phyloP scores from a whole-genome alignment of 2,888 invertebrate species.

The Macaria notata region DNA sequence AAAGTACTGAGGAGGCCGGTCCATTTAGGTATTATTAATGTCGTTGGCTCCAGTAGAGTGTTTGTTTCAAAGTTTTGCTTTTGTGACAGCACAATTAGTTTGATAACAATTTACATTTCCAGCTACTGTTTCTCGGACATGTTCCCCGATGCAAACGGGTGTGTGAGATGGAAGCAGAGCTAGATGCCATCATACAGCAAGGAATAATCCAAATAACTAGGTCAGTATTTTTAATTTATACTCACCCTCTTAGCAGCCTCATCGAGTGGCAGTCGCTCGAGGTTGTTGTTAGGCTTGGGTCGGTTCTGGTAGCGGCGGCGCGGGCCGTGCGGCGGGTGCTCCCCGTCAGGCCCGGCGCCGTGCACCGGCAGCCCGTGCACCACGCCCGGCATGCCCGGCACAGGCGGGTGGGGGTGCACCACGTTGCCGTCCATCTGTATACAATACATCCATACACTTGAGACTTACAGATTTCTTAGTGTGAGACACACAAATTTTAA shows the following conservation, averaged over 20 bases:
- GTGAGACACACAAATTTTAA: too few species aligned
- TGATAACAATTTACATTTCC: too few species aligned
- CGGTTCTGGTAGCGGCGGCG: constrained; percentile 72
- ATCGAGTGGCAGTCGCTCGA: constrained; percentile 84
- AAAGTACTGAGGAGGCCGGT: too few species aligned
- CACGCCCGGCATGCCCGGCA: constrained; percentile 63
- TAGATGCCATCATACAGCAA: constrained; percentile 94
- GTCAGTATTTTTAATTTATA: too few species aligned
- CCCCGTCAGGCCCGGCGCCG: constrained; percentile 69
- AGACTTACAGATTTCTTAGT: too few species aligned
- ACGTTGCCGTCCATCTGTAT: constrained; percentile 70
- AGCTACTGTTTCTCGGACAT: constrained; percentile 96
- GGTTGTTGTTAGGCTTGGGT: constrained; percentile 65
- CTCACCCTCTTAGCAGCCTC: constrained; percentile 87
- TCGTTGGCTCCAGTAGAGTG: too few species aligned
- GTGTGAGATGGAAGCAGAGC: constrained; percentile 91
- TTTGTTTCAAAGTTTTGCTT: too few species aligned
- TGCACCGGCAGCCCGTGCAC: constrained; percentile 70
- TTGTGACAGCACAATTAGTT: too few species aligned
- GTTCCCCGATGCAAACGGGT: constrained; percentile 92
- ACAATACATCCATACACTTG: not conserved
- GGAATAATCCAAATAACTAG: constrained; percentile 93
- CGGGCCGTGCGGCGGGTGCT: constrained; percentile 66
- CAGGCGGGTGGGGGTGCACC: constrained; percentile 65
- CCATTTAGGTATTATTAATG: too few species aligned